phyloP scores from a whole-genome alignment of 2,113 vertebrate genomes.

The Rhynchomys soricoides region DNA sequence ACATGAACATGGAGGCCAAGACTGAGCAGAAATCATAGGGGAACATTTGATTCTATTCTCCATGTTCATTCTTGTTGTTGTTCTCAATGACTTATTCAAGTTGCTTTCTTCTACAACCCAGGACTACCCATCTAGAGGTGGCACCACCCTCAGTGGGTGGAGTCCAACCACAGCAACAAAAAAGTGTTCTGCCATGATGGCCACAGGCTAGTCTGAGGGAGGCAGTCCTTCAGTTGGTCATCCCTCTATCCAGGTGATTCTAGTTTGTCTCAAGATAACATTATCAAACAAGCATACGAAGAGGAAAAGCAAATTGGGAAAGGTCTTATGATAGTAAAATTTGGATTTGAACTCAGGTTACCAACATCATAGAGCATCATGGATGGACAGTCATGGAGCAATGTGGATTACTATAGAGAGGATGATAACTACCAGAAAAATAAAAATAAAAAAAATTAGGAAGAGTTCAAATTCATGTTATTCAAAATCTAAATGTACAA shows the following conservation, averaged over 20 bases:
- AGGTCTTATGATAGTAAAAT: neutral
- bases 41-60: neutral
- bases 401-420: neutral
- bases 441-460: neutral
- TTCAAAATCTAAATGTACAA: neutral
- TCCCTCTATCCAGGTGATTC: too few relatives aligned
- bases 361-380: neutral
- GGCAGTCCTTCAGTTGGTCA: neutral
- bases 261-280: neutral
- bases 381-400: neutral
- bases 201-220: neutral
- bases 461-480: neutral
- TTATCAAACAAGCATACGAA: neutral
- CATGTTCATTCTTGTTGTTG: neutral
- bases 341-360: neutral
- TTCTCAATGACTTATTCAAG: neutral
- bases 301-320: neutral
- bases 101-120: neutral
- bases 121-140: neutral
- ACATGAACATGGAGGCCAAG: neutral
- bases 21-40: neutral
- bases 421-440: neutral
- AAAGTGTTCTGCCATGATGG: neutral
- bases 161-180: neutral
- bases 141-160: neutral